A percentile compares a stretch with the other conserved stretches of the same genome.
These are phyloP conservation scores for Willisornis vidua DNA, from an alignment of 2,113 vertebrate species.

Conservation along the genomic window DNA sequence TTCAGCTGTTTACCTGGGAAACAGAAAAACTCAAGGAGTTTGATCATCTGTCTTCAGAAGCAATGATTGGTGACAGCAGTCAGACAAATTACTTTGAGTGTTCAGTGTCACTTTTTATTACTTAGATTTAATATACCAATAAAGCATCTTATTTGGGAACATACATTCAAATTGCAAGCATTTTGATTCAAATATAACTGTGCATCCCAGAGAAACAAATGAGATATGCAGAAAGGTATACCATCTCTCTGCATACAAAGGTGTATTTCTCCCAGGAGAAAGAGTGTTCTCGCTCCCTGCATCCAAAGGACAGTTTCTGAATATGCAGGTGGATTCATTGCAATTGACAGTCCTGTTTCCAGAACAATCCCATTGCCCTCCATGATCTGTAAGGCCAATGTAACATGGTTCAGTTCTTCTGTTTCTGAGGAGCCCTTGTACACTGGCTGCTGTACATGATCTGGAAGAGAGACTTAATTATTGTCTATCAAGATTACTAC, in stretches of 20 bases:
- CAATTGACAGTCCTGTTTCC: not conserved
- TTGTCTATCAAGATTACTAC: not conserved
- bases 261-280: not conserved
- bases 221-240: not conserved
- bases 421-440: not conserved
- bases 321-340: not conserved
- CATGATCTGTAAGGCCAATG: not conserved
- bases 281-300: not conserved
- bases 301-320: not conserved
- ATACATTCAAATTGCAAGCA: not conserved
- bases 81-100: slow-evolving; percentile 30
- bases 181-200: not conserved
- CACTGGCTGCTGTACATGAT: not conserved
- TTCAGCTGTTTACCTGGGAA: slow-evolving; percentile 37
- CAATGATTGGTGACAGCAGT: slow-evolving; percentile 35
- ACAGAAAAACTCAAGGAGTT: slow-evolving; percentile 22
- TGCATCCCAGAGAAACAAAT: not conserved
- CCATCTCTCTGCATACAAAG: not conserved
- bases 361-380: not conserved
- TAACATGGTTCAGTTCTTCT: not conserved
- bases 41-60: slow-evolving; percentile 42
- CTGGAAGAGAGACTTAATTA: not conserved
- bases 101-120: slow-evolving; percentile 32
- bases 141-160: not conserved
- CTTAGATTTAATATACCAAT: slow-evolving; percentile 10